Evolutionary conservation across 2,113 vertebrate genomes (phyloP).

Genomic region (Daboia siamensis): DNA sequence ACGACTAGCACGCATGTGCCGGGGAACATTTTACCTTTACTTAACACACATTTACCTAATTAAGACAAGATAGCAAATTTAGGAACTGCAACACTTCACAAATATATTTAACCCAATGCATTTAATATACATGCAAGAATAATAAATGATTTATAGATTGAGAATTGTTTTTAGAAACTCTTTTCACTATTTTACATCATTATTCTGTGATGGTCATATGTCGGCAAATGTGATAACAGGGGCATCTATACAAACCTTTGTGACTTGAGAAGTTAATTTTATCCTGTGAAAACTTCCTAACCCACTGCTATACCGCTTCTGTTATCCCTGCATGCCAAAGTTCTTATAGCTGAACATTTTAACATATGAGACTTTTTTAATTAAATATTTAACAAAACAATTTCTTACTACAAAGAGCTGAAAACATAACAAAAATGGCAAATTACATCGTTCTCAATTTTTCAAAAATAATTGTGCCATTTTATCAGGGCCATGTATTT

Average conservation of each 20-base stretch:
- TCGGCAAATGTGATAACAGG: background rate
- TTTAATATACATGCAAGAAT: background rate
- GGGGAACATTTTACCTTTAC: too few relatives aligned
- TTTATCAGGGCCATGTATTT: constrained; percentile 50
- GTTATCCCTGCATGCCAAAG: background rate
- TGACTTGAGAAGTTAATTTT: background rate
- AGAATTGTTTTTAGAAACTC: background rate
- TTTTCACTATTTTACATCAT: background rate
- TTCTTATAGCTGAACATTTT: background rate
- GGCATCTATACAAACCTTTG: background rate
- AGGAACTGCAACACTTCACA: constrained; percentile 1
- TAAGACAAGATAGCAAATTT: constrained; percentile 20
- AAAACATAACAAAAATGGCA: background rate
- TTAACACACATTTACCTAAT: constrained; percentile 27
- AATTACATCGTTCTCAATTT: constrained; percentile 8
- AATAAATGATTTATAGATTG: background rate
- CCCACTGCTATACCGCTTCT: background rate
- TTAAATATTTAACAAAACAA: background rate
- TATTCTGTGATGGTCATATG: background rate
- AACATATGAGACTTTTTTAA: background rate
- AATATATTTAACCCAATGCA: constrained; percentile 15
- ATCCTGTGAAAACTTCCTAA: background rate
- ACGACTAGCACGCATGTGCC: too few relatives aligned
- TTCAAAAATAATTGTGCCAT: constrained; percentile 41
- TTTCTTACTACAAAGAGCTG: background rate